Percentiles rank a stretch among this genome's conserved stretches.
Evolutionary conservation across 2,113 vertebrate genomes (phyloP).

Genomic region (Python bivittatus): DNA sequence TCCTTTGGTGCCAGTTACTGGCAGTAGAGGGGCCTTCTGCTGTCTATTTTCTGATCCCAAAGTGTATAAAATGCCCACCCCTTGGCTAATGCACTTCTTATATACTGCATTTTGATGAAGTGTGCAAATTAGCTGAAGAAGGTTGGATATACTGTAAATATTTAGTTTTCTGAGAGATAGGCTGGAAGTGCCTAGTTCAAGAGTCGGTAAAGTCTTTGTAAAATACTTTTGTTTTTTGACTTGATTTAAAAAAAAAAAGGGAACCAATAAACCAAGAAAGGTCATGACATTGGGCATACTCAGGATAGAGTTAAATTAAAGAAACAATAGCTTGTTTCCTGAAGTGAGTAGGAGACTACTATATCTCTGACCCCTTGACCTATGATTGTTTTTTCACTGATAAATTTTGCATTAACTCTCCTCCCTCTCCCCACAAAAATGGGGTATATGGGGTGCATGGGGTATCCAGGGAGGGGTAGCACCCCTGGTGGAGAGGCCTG

Average conservation of each 20-base stretch:
- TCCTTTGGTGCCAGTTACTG: too few species aligned
- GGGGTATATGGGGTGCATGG: too few species aligned
- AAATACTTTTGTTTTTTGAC: background rate
- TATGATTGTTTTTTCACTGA: background rate
- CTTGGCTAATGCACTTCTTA: background rate
- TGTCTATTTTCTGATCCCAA: too few species aligned
- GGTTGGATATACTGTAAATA: background rate
- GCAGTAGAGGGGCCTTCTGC: too few species aligned
- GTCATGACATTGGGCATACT: background rate
- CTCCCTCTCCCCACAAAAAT: too few species aligned
- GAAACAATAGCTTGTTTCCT: background rate
- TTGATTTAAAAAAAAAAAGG: background rate
- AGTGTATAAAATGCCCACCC: background rate
- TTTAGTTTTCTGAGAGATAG: background rate
- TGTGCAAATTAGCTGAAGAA: background rate
- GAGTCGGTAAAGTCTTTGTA: background rate
- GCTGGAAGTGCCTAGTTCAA: background rate
- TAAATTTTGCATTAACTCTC: background rate
- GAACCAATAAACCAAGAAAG: background rate
- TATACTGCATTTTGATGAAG: background rate
- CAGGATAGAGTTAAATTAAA: background rate
- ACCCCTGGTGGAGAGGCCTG: too few species aligned
- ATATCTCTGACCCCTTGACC: background rate
- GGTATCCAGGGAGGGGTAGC: too few species aligned
- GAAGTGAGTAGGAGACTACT: background rate